Evolutionary conservation across 1,140 invertebrate species (phyloP).

Genomic region (Pseudomyrmex concolor): DNA sequence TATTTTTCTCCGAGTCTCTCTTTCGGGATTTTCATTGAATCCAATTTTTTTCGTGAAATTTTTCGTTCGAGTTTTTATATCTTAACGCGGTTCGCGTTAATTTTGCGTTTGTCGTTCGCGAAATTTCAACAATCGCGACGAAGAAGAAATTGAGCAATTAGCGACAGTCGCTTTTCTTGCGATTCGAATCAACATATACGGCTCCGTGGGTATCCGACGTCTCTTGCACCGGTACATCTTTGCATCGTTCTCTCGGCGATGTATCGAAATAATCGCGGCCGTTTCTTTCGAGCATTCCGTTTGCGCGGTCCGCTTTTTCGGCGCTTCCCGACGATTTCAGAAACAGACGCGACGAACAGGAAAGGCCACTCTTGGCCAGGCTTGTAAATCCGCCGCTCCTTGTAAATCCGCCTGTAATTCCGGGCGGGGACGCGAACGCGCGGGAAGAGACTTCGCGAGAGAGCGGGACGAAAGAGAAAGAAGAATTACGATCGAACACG

Average conservation of each 20-base stretch:
- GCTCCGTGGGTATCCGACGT: not conserved
- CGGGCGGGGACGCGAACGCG: conserved; percentile 72
- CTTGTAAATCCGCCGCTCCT: conserved; percentile 82
- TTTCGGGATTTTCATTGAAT: not conserved
- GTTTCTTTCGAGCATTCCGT: conserved; percentile 64
- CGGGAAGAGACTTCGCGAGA: conserved; percentile 39
- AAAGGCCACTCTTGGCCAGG: conserved; percentile 82
- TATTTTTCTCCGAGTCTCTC: not conserved
- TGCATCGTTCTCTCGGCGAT: conserved; percentile 37
- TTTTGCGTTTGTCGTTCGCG: too few species aligned
- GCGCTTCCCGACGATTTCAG: conserved; percentile 70
- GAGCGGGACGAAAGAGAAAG: conserved; percentile 68
- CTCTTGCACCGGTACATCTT: conserved; percentile 22
- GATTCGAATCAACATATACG: not conserved
- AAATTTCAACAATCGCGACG: conserved; percentile 51
- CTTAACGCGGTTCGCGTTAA: too few species aligned
- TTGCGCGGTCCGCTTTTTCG: conserved; percentile 69
- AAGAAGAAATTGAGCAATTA: conserved; percentile 54
- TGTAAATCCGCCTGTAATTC: conserved; percentile 83
- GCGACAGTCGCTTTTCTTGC: not conserved
- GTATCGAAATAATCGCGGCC: conserved; percentile 65
- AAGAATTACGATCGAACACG: conserved; percentile 83
- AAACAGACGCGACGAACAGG: conserved; percentile 75
- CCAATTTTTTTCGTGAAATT: not conserved
- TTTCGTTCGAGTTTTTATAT: not conserved